Evolutionary conservation across 2,888 invertebrate genomes (phyloP).

Genomic region (Nomada lathburiana): DNA sequence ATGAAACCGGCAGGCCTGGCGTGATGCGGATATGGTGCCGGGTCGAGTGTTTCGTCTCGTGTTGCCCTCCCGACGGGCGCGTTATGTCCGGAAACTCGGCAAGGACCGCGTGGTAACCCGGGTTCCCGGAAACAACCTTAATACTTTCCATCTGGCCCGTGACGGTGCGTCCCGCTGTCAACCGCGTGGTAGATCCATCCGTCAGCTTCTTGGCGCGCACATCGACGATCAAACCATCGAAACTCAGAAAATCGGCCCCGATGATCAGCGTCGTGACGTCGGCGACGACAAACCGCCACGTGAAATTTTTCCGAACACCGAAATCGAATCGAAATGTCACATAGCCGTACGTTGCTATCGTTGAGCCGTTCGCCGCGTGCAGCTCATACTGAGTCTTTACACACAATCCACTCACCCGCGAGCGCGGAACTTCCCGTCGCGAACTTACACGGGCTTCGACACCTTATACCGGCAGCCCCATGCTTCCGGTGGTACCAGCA

Average conservation of each 20-base stretch:
- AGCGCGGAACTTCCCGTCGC: background rate
- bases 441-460: background rate
- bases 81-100: background rate
- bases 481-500: background rate
- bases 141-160: background rate
- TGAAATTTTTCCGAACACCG: background rate
- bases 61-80: too few species aligned
- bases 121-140: background rate
- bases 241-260: background rate
- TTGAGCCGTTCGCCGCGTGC: background rate
- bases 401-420: background rate
- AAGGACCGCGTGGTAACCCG: background rate
- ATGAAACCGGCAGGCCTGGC: background rate
- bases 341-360: background rate
- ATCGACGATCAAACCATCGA: background rate
- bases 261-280: conserved; percentile 8
- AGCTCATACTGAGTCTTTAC: background rate
- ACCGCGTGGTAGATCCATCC: background rate
- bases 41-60: background rate
- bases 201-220: background rate
- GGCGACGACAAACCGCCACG: conserved; percentile 9
- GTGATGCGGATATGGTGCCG: conserved; percentile 7
- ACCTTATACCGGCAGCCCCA: background rate
- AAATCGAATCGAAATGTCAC: background rate
- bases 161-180: background rate